Evolutionary conservation across 2,888 invertebrate species (phyloP), one percentile per base, ranked within the genome.

Genomic region (Megastigmus dorsalis): DNA sequence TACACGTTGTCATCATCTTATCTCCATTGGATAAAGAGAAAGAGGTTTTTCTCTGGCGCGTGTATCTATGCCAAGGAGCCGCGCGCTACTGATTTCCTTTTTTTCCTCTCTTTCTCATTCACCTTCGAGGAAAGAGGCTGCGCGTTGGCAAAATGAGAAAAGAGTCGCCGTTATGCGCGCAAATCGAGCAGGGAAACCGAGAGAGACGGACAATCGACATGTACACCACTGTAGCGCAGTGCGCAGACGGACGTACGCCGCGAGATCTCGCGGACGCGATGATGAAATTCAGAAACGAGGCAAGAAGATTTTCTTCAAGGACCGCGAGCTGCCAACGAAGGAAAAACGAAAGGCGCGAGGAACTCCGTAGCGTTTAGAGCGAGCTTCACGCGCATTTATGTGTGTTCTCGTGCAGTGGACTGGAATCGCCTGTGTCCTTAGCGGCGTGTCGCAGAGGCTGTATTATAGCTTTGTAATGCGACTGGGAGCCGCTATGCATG

Each of bases 251-350:
- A n/a, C n/a, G n/a, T 26, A 43, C 62, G 69, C 71, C 33, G 38
- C n/a, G 69, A 79, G 81, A 82, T 84, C 81, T 79, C 80, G 79
- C n/a, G 81, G 38, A 3, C 20, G 20, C 33, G 69, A 70, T 85
- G 84, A 85, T 82, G 85, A 86, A 86, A 85, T 83, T 82, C 83
- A 80, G 83, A 84, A 84, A 83, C 83, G 82, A 82, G 83, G 81
- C 79, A 82, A 82, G 84, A 84, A 82, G 84, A 86, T 85, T 85
- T 84, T 82, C 83, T n/a, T 85, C 87, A 86, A 87, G 86, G 87
- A 83, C 83, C 79, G 59, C n/a, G n/a, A n/a, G 60, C 77, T 78
- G 63, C 81, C 83, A 78, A 81, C 81, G 85, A 83, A 80, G 84
- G 87, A 85, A 87, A 87, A 87, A 86, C 84, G 87, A 87, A 87